Evolutionary conservation across 2,797 vertebrate genomes (phyloP).

Genomic region (Chelon labrosus): DNA sequence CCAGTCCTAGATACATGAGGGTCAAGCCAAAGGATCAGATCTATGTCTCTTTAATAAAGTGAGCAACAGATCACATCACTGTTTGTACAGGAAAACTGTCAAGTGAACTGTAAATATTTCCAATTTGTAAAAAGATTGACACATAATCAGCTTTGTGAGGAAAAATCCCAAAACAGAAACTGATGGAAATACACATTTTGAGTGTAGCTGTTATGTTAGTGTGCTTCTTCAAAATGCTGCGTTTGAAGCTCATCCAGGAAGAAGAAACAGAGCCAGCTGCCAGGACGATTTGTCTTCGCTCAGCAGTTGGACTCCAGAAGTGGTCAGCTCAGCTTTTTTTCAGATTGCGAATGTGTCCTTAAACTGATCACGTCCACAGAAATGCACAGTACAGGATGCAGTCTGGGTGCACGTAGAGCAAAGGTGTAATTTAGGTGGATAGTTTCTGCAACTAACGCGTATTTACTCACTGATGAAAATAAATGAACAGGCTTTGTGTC

Average conservation of each 20-base stretch:
- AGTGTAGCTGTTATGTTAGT: background rate
- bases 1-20: too few relatives aligned
- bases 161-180: slow-evolving; percentile 45
- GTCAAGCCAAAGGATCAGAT: too few relatives aligned
- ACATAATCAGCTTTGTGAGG: slow-evolving; percentile 51
- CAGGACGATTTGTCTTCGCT: slow-evolving; percentile 55
- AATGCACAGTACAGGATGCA: background rate
- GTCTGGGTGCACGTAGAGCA: background rate
- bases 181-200: slow-evolving; percentile 48
- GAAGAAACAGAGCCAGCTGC: slow-evolving; percentile 55
- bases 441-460: background rate
- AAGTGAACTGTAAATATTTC: background rate
- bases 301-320: slow-evolving; percentile 68
- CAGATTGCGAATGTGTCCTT: background rate
- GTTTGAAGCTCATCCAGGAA: slow-evolving; percentile 56
- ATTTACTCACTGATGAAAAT: background rate
- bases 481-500: background rate
- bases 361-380: slow-evolving; percentile 15
- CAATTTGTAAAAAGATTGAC: slow-evolving; percentile 32
- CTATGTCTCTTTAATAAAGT: background rate
- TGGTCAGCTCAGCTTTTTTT: slow-evolving; percentile 64
- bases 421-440: background rate
- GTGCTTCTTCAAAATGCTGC: slow-evolving; percentile 32
- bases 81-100: slow-evolving; percentile 1
- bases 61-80: background rate